Base-by-base conservation (phyloP, 2,888 invertebrate genomes). In the Euphydryas editha region DNA sequence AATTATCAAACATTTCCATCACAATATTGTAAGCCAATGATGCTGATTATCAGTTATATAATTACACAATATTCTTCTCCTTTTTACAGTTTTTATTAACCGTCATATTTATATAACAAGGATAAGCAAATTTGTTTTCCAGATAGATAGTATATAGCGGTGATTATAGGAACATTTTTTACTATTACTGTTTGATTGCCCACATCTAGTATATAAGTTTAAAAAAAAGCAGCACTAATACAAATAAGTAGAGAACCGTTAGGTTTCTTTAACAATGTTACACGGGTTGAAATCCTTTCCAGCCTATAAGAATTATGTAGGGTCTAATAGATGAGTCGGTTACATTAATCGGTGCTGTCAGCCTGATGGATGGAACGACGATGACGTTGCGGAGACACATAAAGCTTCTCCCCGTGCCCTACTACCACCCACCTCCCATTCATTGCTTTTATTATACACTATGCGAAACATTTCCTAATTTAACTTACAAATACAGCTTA, bases 301-400 rank as follows among this genome's bases (percentile, higher is more conserved):
- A 70, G 78, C 78, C 78, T 73, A 76, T 75, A 78, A 44, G 73
- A 76, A 76, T 82, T 81, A 80, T 82, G 80, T 82, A 83, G 85
- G 80, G 79, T 78, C 78, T 59, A 24, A 59, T 55, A 46, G 78
- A 72, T 76, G 79, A 77, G 79, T 79, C 78, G 76, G 79, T 78
- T 73, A 79, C 82, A 85, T 86, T 87, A 88, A 86, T 86, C 84
- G 82, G 72, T 68, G 83, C 81, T 86, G 90, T 86, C 90, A 84
- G 80, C 66, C 75, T 91, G 92, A 92, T 91, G 79, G 88, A 92
- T 90, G 83, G 76, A 73, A 72, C 69, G 70, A 73, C 77, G 78
- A 83, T 92, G 90, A 92, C 88, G 82, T 74, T 75, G 86, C 87
- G 75, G 74, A 76, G 81, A 79, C 74, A 79, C 77, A 77, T 78